Evolutionary conservation across 1,140 invertebrate species (phyloP).

Genomic region (Drosophila sucinea): DNA sequence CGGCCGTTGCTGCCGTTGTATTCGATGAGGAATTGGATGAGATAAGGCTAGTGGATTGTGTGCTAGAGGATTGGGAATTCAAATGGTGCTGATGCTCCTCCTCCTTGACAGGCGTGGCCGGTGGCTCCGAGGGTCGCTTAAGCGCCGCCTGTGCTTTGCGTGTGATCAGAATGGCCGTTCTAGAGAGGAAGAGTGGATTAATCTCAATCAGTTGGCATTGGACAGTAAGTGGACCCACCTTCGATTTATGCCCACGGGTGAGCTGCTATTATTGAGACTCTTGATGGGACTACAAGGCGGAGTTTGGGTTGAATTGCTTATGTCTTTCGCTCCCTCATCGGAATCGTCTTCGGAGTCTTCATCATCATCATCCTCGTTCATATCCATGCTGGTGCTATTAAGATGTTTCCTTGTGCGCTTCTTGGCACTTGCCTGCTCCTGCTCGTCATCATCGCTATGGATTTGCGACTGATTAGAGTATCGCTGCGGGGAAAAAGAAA

Average conservation of each 20-base stretch:
- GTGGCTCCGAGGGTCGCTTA: conserved; percentile 82
- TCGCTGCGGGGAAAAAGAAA: conserved; percentile 22
- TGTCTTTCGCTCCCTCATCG: conserved; percentile 65
- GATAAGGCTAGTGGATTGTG: conserved; percentile 83
- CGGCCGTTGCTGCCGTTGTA: conserved; percentile 82
- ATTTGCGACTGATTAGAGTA: conserved; percentile 44
- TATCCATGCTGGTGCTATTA: conserved; percentile 71
- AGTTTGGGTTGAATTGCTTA: conserved; percentile 68
- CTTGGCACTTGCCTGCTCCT: conserved; percentile 39
- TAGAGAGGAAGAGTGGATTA: conserved; percentile 18
- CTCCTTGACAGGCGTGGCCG: conserved; percentile 81
- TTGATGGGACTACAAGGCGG: conserved; percentile 82
- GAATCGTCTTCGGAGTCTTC: conserved; percentile 83
- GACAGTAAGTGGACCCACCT: conserved; percentile 54
- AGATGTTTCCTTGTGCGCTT: conserved; percentile 63
- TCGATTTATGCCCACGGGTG: conserved; percentile 88
- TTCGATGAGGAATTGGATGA: conserved; percentile 51
- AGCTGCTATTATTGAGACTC: conserved; percentile 81
- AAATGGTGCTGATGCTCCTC: conserved; percentile 71
- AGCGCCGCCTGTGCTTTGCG: conserved; percentile 87
- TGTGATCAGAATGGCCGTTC: conserved; percentile 92
- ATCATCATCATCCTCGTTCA: conserved; percentile 71
- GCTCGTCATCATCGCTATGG: conserved; percentile 64
- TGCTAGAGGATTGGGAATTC: conserved; percentile 72
- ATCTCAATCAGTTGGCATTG: neutral